Conservation (phyloP, 2,113 vertebrate species). For the Ceuthmochares aereus region DNA sequence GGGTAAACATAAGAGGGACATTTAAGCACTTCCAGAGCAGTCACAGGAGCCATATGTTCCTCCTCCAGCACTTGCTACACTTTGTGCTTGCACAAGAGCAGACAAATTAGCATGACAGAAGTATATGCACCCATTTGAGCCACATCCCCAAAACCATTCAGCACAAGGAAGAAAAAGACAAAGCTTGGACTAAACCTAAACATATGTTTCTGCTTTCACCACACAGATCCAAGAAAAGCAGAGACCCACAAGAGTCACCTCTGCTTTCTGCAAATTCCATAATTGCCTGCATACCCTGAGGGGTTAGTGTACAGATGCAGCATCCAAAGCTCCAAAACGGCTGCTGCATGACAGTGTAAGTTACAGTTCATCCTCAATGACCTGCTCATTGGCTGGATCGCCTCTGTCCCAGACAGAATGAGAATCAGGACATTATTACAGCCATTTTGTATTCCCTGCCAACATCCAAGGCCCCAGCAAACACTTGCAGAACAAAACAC, state of each 20-base stretch:
- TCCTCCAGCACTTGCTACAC: rapidly evolving
- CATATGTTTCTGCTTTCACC: background rate
- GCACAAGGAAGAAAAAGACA: background rate
- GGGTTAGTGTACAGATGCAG: background rate
- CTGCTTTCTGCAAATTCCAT: constrained; percentile 10
- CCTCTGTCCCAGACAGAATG: background rate
- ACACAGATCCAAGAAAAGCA: background rate
- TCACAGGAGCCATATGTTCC: background rate
- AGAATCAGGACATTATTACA: background rate
- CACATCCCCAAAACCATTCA: background rate
- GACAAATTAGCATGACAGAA: background rate
- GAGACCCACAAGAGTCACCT: background rate
- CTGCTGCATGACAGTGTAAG: background rate
- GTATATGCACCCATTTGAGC: background rate
- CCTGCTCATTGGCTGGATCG: background rate
- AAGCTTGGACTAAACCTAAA: background rate
- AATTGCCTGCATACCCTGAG: background rate
- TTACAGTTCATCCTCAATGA: background rate
- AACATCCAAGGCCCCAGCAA: background rate
- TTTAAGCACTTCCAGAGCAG: background rate
- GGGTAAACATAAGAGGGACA: background rate
- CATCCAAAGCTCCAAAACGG: background rate
- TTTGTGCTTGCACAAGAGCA: background rate
- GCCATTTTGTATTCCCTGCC: background rate
- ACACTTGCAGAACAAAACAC: constrained; percentile 1